Base-by-base conservation (phyloP, 2,888 invertebrate species). In the Ennomos fuscantarius region DNA sequence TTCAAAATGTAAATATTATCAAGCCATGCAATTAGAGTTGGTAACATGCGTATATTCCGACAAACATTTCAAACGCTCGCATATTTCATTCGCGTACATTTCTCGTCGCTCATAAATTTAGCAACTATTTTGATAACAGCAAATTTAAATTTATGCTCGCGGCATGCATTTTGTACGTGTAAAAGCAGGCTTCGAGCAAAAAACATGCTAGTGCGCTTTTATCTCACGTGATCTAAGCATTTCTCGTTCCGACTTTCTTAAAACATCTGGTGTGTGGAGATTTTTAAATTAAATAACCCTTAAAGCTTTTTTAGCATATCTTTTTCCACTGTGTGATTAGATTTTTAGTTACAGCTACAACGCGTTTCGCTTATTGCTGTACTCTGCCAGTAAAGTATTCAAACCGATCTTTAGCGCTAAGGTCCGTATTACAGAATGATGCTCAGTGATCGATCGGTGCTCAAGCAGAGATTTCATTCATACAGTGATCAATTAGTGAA, bases 101-200 rank as follows among this genome's bases (percentile, higher is more conserved):
- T 77, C 82, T 77, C 74, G 73, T 66, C 63, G 79, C 75, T 80
- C 84, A 84, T 89, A 88, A 89, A 87, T 87, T 84, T 78, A 74
- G 75, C 80, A 84, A 87, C 85, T 85, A 88, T 89, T 89, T 88
- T 81, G 89, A 89, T 89, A 89, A 85, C 82, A 80, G 75, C 79
- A 84, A 89, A 88, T 88, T 89, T 84, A 86, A 89, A 89, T 89
- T 88, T 87, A 89, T 86, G 84, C 82, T 73, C 76, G 76, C 71
- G 79, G 84, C 79, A 83, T 87, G 87, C 86, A 84, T 86, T 89
- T 82, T 82, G 78, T 82, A 78, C 82, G 79, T 83, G 84, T 86
- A 81, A 79, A 82, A 75, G 82, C 75, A 72, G 73, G 81, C 82
- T 82, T 81, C 69, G 73, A 76, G 79, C 79, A 80, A 86, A 83